Base-by-base conservation (phyloP, 1,140 invertebrate genomes). In the Doryteuthis pealeii region DNA sequence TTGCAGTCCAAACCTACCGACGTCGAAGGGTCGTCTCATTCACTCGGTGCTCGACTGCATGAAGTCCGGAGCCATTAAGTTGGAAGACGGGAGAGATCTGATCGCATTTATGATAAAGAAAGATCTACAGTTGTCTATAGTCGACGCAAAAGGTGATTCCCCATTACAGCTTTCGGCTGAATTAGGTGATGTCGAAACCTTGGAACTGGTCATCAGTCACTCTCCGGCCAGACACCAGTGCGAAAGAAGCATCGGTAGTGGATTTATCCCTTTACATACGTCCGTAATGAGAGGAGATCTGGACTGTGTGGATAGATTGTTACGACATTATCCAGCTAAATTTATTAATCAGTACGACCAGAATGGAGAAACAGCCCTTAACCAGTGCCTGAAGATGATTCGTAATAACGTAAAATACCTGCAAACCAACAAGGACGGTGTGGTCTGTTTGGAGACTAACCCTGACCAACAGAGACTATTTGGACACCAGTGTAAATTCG, bases 1-100 rank as follows among this genome's bases (percentile, higher is more conserved):
- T 12, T 83, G 81, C 74, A 83, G 81, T 70, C 76, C 81, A 30
- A 81, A 83, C 72, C 71, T 83, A 26, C 81, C 81, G 35, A 83
- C 81, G n/a, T 78, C 74, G 15, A 66, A 74, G n/a, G 81, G 81
- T 4, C 75, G 80, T 26, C 71, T 83, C 28, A 76, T 83, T 33
- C 81, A 83, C 54, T 72, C 81, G 18, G 77, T 83, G 0, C 40
- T 81, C 8, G 75, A 80, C 14, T 71, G 73, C 1, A 70, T 83
- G 18, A 80, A 81, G 45, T 74, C 78, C 8, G 30, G 73, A 1
- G 66, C 73, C 30, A 75, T 79, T 1, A 65, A 71, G 26, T 6
- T 76, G 28, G 45, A 54, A 43, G 71, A 75, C 31, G 80, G 78
- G 5, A 65, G 40, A 10, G 40, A 65, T 26, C 65, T 81, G 3